Evolutionary conservation across 1,140 invertebrate species (phyloP).

Genomic region (Helicoverpa zea): DNA sequence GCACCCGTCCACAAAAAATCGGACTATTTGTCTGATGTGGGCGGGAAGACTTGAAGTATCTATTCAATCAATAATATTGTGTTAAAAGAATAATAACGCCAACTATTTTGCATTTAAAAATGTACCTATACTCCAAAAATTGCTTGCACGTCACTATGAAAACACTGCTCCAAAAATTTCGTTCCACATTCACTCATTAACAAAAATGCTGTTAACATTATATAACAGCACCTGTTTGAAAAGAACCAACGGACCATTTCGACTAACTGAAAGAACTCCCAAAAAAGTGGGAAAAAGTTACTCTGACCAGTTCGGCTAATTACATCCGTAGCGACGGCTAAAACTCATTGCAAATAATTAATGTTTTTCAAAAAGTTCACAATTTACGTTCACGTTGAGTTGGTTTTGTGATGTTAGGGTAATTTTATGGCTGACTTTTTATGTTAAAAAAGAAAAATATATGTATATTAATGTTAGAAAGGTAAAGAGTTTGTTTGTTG

Average conservation of each 20-base stretch:
- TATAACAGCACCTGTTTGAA: background rate
- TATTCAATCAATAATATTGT: too few relatives aligned
- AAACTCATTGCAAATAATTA: conserved; percentile 45
- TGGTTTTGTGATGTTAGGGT: background rate
- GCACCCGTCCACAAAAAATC: too few relatives aligned
- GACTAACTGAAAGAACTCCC: background rate
- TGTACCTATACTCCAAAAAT: too few relatives aligned
- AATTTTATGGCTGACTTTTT: too few relatives aligned
- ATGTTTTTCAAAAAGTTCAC: conserved; percentile 24
- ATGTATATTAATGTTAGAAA: too few relatives aligned
- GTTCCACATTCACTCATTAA: background rate
- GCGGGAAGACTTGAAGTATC: too few relatives aligned
- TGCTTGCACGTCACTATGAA: too few relatives aligned
- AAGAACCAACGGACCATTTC: conserved; percentile 21
- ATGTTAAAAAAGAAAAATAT: too few relatives aligned
- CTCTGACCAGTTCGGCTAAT: conserved; percentile 35
- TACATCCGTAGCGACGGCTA: conserved; percentile 29
- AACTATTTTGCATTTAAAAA: too few relatives aligned
- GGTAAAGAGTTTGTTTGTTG: too few relatives aligned
- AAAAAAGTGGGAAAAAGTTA: conserved; percentile 38
- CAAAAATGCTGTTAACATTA: background rate
- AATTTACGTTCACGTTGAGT: background rate
- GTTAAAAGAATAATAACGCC: too few relatives aligned
- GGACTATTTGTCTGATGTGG: too few relatives aligned
- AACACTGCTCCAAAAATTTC: background rate